phyloP scores from a whole-genome alignment of 2,888 invertebrate genomes.

The Lumbricus terrestris region DNA sequence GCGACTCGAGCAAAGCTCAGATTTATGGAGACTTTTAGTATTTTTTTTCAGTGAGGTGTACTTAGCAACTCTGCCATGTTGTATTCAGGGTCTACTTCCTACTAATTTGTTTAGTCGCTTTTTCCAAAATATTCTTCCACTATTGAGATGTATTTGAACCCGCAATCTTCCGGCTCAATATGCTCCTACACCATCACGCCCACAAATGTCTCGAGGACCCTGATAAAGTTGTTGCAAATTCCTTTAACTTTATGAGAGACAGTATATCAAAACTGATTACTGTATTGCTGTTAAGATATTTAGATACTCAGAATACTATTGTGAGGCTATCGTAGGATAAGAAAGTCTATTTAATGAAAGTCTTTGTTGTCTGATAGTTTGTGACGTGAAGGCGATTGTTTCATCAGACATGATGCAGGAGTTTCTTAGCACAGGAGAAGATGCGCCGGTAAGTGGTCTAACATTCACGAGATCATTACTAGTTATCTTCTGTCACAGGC shows the following conservation, averaged over 20 bases:
- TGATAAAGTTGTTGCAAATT: not conserved
- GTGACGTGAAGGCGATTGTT: slow-evolving; percentile 94
- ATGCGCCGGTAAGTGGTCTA: slow-evolving; percentile 47
- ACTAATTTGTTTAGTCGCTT: no score
- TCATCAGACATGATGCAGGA: slow-evolving; percentile 96
- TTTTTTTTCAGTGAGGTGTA: no score
- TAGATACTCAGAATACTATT: no score
- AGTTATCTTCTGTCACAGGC: no score
- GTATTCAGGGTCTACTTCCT: no score
- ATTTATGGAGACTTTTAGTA: no score
- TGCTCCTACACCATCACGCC: no score
- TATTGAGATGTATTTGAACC: no score
- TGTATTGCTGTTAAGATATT: not conserved
- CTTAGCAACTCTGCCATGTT: no score
- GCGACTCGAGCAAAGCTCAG: no score
- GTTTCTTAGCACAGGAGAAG: slow-evolving; percentile 86
- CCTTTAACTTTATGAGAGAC: not conserved
- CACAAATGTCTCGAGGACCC: not conserved
- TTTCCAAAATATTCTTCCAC: no score
- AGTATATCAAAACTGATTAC: not conserved
- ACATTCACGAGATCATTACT: not conserved
- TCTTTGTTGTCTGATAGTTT: slow-evolving; percentile 65
- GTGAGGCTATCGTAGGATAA: not conserved
- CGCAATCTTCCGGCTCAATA: no score
- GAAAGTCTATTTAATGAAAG: not conserved